Evolutionary conservation across 1,140 invertebrate species (phyloP).

Genomic region (Acromyrmex charruanus): DNA sequence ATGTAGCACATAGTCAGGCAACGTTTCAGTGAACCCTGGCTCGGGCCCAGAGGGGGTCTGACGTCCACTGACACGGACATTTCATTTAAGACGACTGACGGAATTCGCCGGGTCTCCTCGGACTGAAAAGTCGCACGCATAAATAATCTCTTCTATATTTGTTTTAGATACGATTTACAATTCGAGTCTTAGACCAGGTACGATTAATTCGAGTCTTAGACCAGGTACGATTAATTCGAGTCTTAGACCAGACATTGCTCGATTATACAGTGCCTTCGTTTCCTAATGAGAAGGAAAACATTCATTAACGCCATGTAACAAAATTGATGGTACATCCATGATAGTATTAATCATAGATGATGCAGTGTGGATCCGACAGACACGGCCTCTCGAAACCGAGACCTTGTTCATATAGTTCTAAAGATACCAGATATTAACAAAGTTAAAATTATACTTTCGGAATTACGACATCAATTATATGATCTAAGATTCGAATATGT

Average conservation of each 20-base stretch:
- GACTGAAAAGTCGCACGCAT: slow-evolving; percentile 42
- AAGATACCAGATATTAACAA: not conserved
- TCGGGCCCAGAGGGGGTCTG: slow-evolving; percentile 74
- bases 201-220: too few relatives aligned
- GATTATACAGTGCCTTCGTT: not conserved
- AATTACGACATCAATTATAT: too few relatives aligned
- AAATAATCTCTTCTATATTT: slow-evolving; percentile 63
- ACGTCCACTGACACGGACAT: slow-evolving; percentile 72
- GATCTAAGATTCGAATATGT: not conserved
- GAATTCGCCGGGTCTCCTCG: slow-evolving; percentile 44
- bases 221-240: not conserved
- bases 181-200: not conserved
- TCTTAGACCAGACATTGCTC: not conserved
- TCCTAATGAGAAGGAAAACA: not conserved
- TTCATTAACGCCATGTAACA: too few relatives aligned
- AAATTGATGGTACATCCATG: slow-evolving; percentile 51
- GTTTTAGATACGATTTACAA: slow-evolving; percentile 41
- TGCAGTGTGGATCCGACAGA: slow-evolving; percentile 48
- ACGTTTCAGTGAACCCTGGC: slow-evolving; percentile 21
- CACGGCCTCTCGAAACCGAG: slow-evolving; percentile 36
- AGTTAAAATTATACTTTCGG: not conserved
- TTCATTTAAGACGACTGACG: slow-evolving; percentile 73
- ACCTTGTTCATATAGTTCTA: slow-evolving; percentile 11
- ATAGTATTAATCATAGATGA: slow-evolving; percentile 71
- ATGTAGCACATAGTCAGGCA: slow-evolving; percentile 61